These are phyloP conservation scores for Sarcophilus harrisii DNA, from an alignment of 2,797 vertebrate genomes.

Conservation along the genomic window DNA sequence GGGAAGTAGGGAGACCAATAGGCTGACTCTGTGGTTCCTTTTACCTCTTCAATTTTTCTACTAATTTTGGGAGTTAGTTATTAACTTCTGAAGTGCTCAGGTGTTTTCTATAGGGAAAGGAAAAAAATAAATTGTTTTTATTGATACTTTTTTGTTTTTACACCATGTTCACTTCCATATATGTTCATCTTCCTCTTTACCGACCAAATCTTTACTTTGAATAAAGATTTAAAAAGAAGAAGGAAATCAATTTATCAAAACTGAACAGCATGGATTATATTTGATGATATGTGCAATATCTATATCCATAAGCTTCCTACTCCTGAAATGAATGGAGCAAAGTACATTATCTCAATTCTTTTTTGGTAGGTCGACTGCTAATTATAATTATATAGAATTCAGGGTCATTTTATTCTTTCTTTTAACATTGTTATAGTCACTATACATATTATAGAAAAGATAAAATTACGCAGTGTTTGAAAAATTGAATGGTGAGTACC, in stretches of 20 bases:
- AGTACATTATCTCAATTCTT: neutral
- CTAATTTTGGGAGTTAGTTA: neutral
- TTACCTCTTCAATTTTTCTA: constrained; percentile 7
- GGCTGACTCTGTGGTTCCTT: neutral
- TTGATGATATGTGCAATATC: neutral
- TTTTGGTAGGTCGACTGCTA: neutral
- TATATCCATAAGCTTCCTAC: neutral
- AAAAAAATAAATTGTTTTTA: neutral
- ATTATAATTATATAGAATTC: neutral
- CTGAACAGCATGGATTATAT: neutral
- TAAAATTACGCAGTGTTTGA: constrained; percentile 4
- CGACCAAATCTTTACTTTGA: neutral
- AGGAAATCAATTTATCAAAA: neutral
- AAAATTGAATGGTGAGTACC: neutral
- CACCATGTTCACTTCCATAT: neutral
- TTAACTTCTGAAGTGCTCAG: constrained; percentile 9
- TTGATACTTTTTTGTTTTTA: neutral
- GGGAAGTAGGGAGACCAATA: neutral
- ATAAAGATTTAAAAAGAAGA: neutral
- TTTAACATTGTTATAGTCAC: neutral
- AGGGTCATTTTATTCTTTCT: neutral
- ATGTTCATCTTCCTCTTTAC: neutral
- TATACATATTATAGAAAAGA: constrained; percentile 9
- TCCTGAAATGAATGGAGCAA: neutral
- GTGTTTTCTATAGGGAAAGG: neutral